Evolutionary conservation across 2,113 vertebrate species (phyloP), one percentile per base, ranked within the genome.

Genomic region (Cinclus cinclus): DNA sequence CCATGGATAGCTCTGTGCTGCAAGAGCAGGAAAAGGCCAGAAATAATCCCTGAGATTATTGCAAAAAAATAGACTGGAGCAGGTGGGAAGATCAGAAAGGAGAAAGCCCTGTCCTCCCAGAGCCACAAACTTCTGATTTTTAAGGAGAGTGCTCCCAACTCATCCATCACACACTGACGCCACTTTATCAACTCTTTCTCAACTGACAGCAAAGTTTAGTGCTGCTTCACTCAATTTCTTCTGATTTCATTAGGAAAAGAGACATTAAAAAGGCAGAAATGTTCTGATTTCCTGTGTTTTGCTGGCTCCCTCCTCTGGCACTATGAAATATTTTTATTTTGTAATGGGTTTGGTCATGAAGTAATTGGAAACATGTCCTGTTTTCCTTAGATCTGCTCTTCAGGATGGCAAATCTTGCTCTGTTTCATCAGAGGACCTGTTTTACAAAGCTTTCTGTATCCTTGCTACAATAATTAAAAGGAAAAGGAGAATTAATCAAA

Each of bases 291-390:
- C 83, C 88, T 92, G 42, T 95, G 96, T 74, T 97, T 97, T 95
- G 92, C 87, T 97, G 92, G 91, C 95, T 97, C 94, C 94, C 95
- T 96, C 93, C 93, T 93, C 93, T 96, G 95, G 91, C 88, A 94
- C 94, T 93, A 65, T n/a, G 90, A 95, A 95, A 96, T 90, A 93
- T 71, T 94, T 94, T 93, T 94, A 63, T 81, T 82, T 94, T 71
- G 56, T 71, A 39, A 91, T 75, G 81, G 56, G 25, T 82, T 90
- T 95, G 89, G 83, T 47, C 81, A 53, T 44, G 47, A 82, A 84
- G 49, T 28, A 73, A 65, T 52, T 0, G 9, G 52, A 79, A 94
- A 71, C 15, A 35, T 1, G 1, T 44, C 69, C 31, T 1, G 58
- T 7, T 1, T 18, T 59, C 83, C 91, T 82, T 23, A 37, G 77